Evolutionary conservation across 2,113 vertebrate species (phyloP), one percentile per base, ranked within the genome.

Genomic region (Toxostoma redivivum): DNA sequence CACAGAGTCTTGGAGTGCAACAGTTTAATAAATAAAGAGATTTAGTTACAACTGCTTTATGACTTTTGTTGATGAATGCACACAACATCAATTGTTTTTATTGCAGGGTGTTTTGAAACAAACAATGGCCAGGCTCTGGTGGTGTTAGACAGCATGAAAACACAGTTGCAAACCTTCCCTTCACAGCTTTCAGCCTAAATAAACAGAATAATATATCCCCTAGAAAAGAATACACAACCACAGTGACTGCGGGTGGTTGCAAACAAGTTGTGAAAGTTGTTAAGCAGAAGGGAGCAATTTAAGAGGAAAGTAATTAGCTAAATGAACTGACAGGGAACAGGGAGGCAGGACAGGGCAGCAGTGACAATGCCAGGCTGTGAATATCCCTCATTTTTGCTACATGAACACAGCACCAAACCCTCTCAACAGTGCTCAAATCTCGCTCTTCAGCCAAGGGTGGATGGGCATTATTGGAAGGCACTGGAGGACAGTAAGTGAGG

Each of bases 101-200:
- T 51, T 93, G 88, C 65, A 42, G 67, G 4, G 48, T 60, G 16
- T 93, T 86, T 93, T 38, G 90, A 86, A 94, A 95, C 73, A 90
- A 93, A 96, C 88, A 93, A 91, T 74, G 72, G 87, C 62, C 79
- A 62, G 74, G 90, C 82, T 92, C 86, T 95, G 66, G 51, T 78
- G 93, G 92, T 83, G 92, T 58, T 90, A 74, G 93, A 90, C 94
- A 96, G 92, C 93, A 92, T 74, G 90, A 95, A 95, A 97, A 92
- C 95, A 96, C 64, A 92, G 88, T 94, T 93, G 82, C 82, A 92
- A 95, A 83, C 76, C 93, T 95, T 88, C 90, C 47, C 76, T 78
- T 83, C 10, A 17, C 79, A 90, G 79, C 64, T 90, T 93, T 88
- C 88, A 88, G 93, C 88, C 76, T 93, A 96, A 96, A 96, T 51